A percentile compares a stretch with the other conserved stretches of the same genome.
Conservation (phyloP, 2,113 vertebrate species). For the Pseudorasbora parva region DNA sequence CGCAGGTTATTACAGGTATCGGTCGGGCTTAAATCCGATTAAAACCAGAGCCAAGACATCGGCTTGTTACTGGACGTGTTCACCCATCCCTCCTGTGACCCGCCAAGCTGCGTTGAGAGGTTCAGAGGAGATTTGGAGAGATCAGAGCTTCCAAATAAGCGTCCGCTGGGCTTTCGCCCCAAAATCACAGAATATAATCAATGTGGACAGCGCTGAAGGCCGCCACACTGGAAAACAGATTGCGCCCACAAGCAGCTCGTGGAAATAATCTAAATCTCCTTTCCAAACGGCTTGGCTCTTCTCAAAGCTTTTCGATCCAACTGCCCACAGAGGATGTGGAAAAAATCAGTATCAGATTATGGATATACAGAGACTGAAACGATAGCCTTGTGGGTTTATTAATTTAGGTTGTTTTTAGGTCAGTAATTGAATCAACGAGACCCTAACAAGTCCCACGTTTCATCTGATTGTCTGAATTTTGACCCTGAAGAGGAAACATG, state of each 20-base stretch:
- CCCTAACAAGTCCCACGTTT: constrained; percentile 19
- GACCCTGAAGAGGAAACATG: background rate
- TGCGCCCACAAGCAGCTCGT: background rate
- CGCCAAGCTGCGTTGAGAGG: background rate
- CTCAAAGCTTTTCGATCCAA: background rate
- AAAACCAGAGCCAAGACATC: constrained; percentile 10
- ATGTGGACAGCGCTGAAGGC: constrained; percentile 20
- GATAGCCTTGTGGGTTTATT: background rate
- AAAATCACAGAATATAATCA: constrained; percentile 8
- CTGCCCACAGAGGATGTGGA: constrained; percentile 24
- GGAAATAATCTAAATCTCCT: constrained; percentile 12
- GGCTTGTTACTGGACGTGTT: constrained; percentile 20
- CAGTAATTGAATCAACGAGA: constrained; percentile 18
- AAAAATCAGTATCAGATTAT: constrained; percentile 16
- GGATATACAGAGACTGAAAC: background rate
- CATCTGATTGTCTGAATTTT: constrained; percentile 6
- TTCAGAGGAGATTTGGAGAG: constrained; percentile 1
- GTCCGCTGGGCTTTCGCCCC: background rate
- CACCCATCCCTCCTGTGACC: background rate
- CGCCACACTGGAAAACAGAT: constrained; percentile 25
- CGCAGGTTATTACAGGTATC: constrained; percentile 32
- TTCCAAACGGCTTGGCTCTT: constrained; percentile 24
- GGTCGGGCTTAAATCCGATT: constrained; percentile 2
- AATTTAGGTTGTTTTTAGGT: constrained; percentile 23
- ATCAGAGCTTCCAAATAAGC: constrained; percentile 13